Base-by-base conservation (phyloP, 2,113 vertebrate species). In the cattle (Bos taurus) region DNA sequence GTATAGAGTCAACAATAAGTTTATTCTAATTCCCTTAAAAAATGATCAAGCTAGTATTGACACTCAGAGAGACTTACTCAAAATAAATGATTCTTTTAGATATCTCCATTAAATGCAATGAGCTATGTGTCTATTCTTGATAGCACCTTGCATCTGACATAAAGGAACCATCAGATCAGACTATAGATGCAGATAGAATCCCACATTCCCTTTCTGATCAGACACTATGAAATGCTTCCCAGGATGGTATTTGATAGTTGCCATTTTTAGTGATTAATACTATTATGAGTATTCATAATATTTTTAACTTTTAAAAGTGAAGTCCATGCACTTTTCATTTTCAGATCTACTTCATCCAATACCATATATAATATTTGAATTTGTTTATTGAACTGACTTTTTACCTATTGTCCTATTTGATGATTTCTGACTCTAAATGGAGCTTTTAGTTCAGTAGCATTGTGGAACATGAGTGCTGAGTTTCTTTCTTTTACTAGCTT, bases 21-120 rank as follows among this genome's bases (percentile, higher is more conserved):
- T 97, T 88, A 54, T 40, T 57, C 95, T 36, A 87, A 82, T 86
- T 97, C 90, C 84, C 97, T 92, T 90, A 83, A 86, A 90, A 94
- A 62, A 82, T 54, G 95, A 64, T 83, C 60, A 96, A 26, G 33
- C 4, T 92, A 90, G 96, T 95, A 23, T 25, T 96, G 83, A 83
- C 40, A 82, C 96, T 96, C 54, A 97, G 40, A 95, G 16, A 91
- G 77, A 62, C 90, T 74, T 90, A 94, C 36, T 48, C 33, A 88
- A 52, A 95, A 83, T 77, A 83, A 82, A 50, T 6, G 9, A 59
- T 60, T 93, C 6, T 67, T 89, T 62, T 74, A 71, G 60, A 17
- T 54, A 60, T 30, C 10, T 46, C 60, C 50, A 81, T 48, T 60
- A 91, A 78, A 64, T 50, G 7, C n/a, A 83, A 60, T 54, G 77